A percentile compares a stretch with the other conserved stretches of the same genome.
These are phyloP conservation scores for Phoeniculus purpureus DNA, from an alignment of 2,797 vertebrate species.

Conservation along the genomic window DNA sequence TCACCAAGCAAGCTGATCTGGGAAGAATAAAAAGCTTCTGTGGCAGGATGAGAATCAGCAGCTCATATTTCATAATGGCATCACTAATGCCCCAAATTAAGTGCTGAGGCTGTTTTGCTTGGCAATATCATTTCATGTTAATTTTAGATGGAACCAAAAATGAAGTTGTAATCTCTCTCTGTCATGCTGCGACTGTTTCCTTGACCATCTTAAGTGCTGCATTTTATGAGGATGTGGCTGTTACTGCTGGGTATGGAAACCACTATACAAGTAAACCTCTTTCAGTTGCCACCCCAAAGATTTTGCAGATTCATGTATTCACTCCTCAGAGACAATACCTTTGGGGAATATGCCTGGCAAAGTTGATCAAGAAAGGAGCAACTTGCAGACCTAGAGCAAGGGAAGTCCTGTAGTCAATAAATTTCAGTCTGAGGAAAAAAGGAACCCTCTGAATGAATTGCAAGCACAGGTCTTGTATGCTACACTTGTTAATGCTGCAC, in stretches of 20 bases:
- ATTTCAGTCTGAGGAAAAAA: not conserved
- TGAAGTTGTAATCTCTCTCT: conserved; percentile 58
- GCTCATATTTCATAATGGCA: conserved; percentile 62
- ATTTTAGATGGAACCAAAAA: conserved; percentile 59
- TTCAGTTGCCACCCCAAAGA: not conserved
- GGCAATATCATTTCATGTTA: conserved; percentile 62
- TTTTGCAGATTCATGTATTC: not conserved
- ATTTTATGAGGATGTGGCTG: conserved; percentile 48
- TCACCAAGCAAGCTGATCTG: conserved; percentile 67
- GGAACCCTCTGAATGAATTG: not conserved
- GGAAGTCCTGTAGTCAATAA: accelerated
- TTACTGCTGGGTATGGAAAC: conserved; percentile 34
- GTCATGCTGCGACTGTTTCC: conserved; percentile 56
- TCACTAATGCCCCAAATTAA: conserved; percentile 62
- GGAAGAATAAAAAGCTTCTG: conserved; percentile 69
- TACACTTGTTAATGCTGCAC: not conserved
- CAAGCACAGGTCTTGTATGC: not conserved
- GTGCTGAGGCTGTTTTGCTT: conserved; percentile 56
- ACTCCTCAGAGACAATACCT: not conserved
- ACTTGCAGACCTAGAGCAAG: not conserved
- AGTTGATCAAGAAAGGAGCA: not conserved
- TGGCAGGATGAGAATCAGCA: conserved; percentile 65
- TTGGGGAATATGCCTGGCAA: not conserved
- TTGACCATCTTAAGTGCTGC: conserved; percentile 62
- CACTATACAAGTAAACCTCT: not conserved